phyloP scores from a whole-genome alignment of 2,113 vertebrate species.

The Pachycephala philippinensis region DNA sequence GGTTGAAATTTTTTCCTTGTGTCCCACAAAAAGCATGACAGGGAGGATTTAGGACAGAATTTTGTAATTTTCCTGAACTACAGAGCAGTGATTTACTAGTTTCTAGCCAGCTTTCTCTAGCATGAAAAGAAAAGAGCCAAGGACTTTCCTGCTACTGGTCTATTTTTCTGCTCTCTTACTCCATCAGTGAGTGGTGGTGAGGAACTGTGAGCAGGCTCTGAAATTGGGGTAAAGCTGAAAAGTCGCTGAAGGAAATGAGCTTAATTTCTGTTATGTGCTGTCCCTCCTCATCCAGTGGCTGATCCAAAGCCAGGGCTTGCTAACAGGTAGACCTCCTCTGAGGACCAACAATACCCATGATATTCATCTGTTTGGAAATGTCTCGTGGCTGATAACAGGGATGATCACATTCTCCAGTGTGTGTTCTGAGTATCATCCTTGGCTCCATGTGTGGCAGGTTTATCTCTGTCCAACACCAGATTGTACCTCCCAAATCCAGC shows the following conservation, averaged over 20 bases:
- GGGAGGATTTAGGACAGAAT: background rate
- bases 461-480: background rate
- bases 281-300: background rate
- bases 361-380: background rate
- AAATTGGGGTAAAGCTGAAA: background rate
- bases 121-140: background rate
- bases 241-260: background rate
- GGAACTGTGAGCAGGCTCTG: background rate
- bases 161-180: background rate
- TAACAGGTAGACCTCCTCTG: background rate
- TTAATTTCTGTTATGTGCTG: background rate
- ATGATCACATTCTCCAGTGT: background rate
- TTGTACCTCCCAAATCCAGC: background rate
- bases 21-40: background rate
- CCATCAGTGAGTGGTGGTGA: background rate
- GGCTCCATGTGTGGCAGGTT: background rate
- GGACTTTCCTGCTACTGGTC: background rate
- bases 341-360: fast-evolving
- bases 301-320: background rate
- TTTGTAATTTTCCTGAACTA: background rate
- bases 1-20: background rate
- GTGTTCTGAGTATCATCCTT: background rate
- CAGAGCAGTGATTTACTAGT: background rate
- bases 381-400: background rate
- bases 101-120: background rate